Base-by-base conservation (phyloP, 37 sponge, comb jelly and placozoan genomes). In the Halichondria panicea region DNA sequence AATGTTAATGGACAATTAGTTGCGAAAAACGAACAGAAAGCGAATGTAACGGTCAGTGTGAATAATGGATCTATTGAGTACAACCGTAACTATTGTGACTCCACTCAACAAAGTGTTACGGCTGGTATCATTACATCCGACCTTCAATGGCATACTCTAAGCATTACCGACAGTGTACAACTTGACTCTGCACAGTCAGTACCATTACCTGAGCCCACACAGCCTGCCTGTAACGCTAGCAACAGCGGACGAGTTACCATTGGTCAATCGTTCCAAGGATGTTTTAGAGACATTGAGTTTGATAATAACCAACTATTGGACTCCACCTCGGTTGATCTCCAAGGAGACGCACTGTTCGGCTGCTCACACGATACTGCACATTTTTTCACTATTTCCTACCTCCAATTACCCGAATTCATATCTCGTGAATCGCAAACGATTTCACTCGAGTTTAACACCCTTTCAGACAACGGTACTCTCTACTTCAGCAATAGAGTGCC, bases 291-390 rank as follows among this genome's bases (percentile, higher is more conserved):
- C 18, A 19, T 83, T 25, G 19, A 38, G 25, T 12, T 56, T 36
- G 50, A 68, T 36, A 38, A 39, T 1, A 22, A 25, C 1, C 59
- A 19, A 31, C 50, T 75, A 6, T n/a, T n/a, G n/a, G 56, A 67
- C 42, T 7, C 84, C 28, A 43, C 84, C 8, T 12, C 46, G 2
- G 25, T 74, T 24, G n/a, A 54, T n/a, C 68, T 82, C 45, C 55
- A 15, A 4, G 75, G 67, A 54, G 56, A 18, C 34, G 66, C 74
- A 27, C 55, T 52, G 56, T 66, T 74, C 66, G 82, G 82, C 34
- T 82, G 82, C 56, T 56, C 55, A 19, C 63, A 62, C 0, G 76
- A 75, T 40, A 75, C 76, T 18, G 84, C 76, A 30, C 84, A 75
- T 35, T 83, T 83, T 61, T 44, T 58, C 36, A 36, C 32, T 4